Evolutionary conservation across 2,113 vertebrate species (phyloP), one percentile per base, ranked within the genome.

Genomic region (Lampris incognitus): DNA sequence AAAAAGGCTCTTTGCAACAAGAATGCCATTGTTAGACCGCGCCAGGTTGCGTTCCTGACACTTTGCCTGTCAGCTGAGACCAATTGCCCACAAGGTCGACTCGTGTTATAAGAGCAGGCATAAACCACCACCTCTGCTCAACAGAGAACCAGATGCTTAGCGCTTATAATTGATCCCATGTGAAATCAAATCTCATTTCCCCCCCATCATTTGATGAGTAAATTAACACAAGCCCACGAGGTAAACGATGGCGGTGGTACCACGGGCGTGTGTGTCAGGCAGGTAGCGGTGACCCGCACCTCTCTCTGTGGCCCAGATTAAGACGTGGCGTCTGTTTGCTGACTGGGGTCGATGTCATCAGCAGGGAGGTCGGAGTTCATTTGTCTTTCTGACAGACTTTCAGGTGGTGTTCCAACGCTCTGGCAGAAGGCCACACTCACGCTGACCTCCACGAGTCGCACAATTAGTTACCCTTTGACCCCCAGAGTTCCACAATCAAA

Each of bases 401-500:
- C 73, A 79, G 88, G 86, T 92, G 80, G 78, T 66, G 89, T 71
- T 78, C 69, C 79, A 71, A 60, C 36, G 76, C 56, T 84, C 62
- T 58, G 74, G 79, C 81, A 84, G 69, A 65, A 84, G 85, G 85
- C 81, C 85, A 79, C 88, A 70, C 72, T 2, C 9, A 63, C 0
- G 42, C 71, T 92, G 91, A 92, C 92, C 92, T 91, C 87, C 75
- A 71, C 39, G 84, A 89, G 87, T 62, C 44, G 64, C 67, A 74
- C 91, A 92, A 93, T 92, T 93, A 92, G 91, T 85, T 92, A 72
- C 85, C 92, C 93, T 93, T 91, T 92, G 88, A 93, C 90, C 91
- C 76, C 39, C 61, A 40, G 44, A 73, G 79, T 74, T 78, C 70
- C 62, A 55, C 68, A 92, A 86, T 92, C 87, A 89, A 73, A 83